phyloP scores from a whole-genome alignment of 2,888 invertebrate species.

The Cryptus armator region DNA sequence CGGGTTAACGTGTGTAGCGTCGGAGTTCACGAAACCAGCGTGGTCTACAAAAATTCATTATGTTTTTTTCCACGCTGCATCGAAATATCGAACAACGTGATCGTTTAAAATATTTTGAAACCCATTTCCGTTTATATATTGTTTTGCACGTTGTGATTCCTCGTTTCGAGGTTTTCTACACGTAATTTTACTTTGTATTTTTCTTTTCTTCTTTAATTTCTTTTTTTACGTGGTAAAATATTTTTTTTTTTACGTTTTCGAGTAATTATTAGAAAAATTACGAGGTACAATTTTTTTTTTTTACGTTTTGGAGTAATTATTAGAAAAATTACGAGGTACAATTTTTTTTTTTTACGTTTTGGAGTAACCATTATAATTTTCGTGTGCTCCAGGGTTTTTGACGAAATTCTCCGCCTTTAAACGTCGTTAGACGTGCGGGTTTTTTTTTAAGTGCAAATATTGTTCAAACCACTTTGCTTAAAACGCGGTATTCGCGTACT shows the following conservation, averaged over 20 bases:
- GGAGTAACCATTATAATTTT: background rate
- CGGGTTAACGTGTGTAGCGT: slow-evolving; percentile 39
- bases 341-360: background rate
- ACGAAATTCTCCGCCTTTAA: background rate
- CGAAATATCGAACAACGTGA: background rate
- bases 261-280: no score
- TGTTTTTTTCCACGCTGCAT: background rate
- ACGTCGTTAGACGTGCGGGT: background rate
- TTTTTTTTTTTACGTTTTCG: no score
- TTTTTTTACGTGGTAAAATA: background rate
- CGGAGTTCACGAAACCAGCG: slow-evolving; percentile 6
- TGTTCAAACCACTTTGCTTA: background rate
- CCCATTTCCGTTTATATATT: background rate
- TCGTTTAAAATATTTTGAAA: background rate
- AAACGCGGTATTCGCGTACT: background rate
- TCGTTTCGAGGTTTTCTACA: background rate
- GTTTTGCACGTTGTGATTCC: slow-evolving; percentile 10
- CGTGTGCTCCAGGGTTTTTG: background rate
- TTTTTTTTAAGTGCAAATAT: background rate
- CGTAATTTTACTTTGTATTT: background rate
- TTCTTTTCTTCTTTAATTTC: background rate
- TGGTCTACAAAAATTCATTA: background rate
- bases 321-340: background rate
- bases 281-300: background rate
- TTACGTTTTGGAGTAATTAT: no score